Conservation (phyloP, 2,113 vertebrate genomes). For the Leptocoma aspasia region DNA sequence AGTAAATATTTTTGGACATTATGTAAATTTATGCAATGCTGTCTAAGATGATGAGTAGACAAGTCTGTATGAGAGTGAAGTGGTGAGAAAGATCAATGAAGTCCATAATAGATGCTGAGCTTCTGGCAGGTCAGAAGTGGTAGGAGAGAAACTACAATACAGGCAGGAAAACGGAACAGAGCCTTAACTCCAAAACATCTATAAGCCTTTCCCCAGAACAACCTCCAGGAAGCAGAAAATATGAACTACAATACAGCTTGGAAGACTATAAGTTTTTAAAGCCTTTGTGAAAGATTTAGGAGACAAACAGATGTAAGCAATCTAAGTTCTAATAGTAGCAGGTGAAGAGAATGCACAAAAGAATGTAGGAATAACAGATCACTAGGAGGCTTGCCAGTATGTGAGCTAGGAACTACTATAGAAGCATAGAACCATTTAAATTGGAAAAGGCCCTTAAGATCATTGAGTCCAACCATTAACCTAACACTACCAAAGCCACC, state of each 20-base stretch:
- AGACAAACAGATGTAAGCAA: neutral
- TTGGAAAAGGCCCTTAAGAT: neutral
- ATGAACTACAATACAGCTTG: neutral
- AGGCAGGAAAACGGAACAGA: neutral
- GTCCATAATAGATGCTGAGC: neutral
- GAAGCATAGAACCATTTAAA: neutral
- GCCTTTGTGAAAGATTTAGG: neutral
- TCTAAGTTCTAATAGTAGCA: neutral
- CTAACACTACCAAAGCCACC: neutral
- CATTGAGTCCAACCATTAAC: neutral
- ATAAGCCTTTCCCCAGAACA: neutral
- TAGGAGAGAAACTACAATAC: neutral
- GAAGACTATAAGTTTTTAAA: neutral
- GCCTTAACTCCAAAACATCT: neutral
- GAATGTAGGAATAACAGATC: neutral
- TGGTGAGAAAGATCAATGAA: neutral
- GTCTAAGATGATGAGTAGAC: neutral
- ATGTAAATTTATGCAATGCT: neutral
- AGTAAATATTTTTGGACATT: constrained; percentile 20
- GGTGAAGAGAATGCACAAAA: neutral
- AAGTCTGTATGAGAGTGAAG: neutral
- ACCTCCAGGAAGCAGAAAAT: neutral
- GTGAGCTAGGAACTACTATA: neutral
- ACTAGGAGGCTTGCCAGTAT: neutral
- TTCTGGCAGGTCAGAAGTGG: neutral